phyloP scores from a whole-genome alignment of 2,113 vertebrate genomes.

The Odocoileus virginianus region DNA sequence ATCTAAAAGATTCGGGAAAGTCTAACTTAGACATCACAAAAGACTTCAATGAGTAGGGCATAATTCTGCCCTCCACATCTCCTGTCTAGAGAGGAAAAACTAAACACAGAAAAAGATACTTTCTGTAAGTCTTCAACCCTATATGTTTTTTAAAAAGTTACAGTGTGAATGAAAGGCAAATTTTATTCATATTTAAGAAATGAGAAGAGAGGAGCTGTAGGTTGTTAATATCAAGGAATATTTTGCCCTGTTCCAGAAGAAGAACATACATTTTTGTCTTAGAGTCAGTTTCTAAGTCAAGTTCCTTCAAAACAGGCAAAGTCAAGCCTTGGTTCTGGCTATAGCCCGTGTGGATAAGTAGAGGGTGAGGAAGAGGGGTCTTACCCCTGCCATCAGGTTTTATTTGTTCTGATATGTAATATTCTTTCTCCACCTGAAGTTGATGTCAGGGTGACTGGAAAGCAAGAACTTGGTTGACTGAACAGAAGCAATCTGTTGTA shows the following conservation, averaged over 20 bases:
- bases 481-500: not conserved
- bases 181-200: not conserved
- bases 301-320: not conserved
- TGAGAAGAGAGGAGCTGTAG: not conserved
- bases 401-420: not conserved
- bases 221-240: not conserved
- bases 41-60: slow-evolving; percentile 5
- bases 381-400: not conserved
- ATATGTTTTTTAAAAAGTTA: not conserved
- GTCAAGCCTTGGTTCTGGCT: not conserved
- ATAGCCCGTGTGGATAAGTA: not conserved
- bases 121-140: not conserved
- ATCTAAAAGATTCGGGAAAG: not conserved
- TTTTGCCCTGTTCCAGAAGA: not conserved
- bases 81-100: not conserved
- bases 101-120: not conserved
- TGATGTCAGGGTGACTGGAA: not conserved
- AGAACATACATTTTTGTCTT: not conserved
- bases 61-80: not conserved
- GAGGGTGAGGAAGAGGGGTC: not conserved
- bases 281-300: not conserved
- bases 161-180: not conserved
- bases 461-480: not conserved
- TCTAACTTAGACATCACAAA: not conserved
- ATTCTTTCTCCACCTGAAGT: not conserved